These are phyloP conservation scores for Trypoxylon attenuatum DNA, from an alignment of 2,888 invertebrate species.

Conservation along the genomic window DNA sequence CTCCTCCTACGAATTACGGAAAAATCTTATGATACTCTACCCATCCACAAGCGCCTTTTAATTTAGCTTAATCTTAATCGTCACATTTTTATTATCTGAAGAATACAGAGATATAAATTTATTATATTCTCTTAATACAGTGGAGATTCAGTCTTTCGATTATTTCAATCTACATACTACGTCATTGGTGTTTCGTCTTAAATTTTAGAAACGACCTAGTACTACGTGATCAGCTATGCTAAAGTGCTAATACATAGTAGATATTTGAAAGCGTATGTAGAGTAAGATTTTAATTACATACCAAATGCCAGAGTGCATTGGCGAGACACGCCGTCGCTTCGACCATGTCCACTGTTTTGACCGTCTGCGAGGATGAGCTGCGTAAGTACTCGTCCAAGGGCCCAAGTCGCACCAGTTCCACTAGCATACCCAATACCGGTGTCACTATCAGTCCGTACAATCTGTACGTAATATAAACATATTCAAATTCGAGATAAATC, in stretches of 20 bases:
- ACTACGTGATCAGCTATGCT: no score
- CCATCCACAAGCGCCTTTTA: no score
- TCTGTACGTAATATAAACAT: slow-evolving; percentile 62
- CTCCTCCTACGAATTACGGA: slow-evolving; percentile 76
- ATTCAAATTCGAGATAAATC: neutral
- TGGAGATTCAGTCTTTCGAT: no score
- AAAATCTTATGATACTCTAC: neutral
- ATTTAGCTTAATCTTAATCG: no score
- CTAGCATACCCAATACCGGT: slow-evolving; percentile 86
- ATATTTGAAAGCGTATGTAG: no score
- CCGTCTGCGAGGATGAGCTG: slow-evolving; percentile 69
- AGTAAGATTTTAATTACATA: slow-evolving; percentile 73
- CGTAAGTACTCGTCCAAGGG: slow-evolving; percentile 84
- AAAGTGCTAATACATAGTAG: no score
- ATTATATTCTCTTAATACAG: no score
- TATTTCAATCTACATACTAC: no score
- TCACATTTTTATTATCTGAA: no score
- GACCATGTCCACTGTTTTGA: slow-evolving; percentile 84
- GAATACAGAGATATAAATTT: no score
- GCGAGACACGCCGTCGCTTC: slow-evolving; percentile 89
- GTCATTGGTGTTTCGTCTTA: no score
- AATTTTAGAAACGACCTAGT: no score
- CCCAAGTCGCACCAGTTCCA: slow-evolving; percentile 87
- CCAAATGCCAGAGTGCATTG: slow-evolving; percentile 90
- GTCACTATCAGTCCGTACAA: slow-evolving; percentile 86